Conservation (phyloP, 37 sponge, comb jelly and placozoan genomes). For the Dysidea cf. avara region DNA sequence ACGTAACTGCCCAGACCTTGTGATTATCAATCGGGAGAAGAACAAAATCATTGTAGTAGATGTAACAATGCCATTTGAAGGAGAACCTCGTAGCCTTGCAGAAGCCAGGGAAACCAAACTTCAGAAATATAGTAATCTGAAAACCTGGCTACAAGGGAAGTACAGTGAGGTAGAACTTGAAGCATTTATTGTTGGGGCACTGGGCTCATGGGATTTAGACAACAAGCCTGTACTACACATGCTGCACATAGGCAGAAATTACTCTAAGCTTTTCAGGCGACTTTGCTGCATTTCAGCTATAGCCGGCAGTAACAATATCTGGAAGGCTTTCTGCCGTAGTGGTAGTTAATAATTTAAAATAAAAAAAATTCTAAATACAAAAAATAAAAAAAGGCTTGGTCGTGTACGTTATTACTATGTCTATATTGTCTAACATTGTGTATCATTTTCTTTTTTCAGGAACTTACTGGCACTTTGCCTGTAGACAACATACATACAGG, state of each 20-base stretch:
- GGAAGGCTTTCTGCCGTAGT: no score
- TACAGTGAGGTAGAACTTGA: background rate
- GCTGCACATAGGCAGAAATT: conserved; percentile 6
- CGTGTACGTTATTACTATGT: no score
- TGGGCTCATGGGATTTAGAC: conserved; percentile 2
- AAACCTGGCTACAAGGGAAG: background rate
- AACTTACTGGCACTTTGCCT: no score
- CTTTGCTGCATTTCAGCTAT: conserved; percentile 5
- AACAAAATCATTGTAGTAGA: conserved; percentile 10
- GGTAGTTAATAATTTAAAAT: no score
- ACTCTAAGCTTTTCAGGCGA: background rate
- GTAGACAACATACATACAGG: no score
- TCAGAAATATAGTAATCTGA: conserved; percentile 11
- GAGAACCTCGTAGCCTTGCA: background rate
- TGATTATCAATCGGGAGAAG: background rate
- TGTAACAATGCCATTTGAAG: conserved; percentile 37
- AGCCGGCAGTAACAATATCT: background rate
- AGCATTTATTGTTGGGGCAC: no score
- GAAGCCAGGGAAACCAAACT: conserved; percentile 19
- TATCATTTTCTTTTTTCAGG: no score
- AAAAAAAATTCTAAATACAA: no score
- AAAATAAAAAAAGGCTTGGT: no score
- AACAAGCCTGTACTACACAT: background rate
- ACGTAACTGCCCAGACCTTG: conserved; percentile 29
- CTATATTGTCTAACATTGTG: no score